phyloP scores from a whole-genome alignment of 2,797 vertebrate species.

The Aythya fuligula region DNA sequence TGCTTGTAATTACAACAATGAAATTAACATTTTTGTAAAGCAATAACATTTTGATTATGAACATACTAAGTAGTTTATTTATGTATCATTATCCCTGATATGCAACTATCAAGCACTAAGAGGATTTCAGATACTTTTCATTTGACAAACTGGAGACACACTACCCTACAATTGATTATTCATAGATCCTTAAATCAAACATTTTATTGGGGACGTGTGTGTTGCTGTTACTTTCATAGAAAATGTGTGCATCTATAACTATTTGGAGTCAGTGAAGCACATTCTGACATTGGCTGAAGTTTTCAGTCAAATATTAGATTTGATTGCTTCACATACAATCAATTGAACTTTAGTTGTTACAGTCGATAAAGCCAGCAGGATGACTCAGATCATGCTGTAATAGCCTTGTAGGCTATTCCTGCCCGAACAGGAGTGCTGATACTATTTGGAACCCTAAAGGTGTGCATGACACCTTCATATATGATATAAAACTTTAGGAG shows the following conservation, averaged over 20 bases:
- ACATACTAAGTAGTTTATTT: conserved; percentile 30
- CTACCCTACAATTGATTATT: not conserved
- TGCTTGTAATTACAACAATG: not conserved
- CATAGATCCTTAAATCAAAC: not conserved
- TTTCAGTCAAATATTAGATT: not conserved
- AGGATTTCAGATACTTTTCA: not conserved
- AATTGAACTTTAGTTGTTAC: not conserved
- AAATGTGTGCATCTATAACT: not conserved
- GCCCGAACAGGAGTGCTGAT: not conserved
- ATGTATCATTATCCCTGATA: conserved; percentile 29
- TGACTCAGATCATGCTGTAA: not conserved
- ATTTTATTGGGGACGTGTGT: not conserved
- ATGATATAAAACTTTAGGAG: not conserved
- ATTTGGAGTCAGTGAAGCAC: not conserved
- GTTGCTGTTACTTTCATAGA: not conserved
- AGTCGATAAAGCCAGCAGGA: not conserved
- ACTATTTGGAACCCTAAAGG: rapidly evolving
- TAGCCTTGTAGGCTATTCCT: not conserved
- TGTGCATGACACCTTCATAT: not conserved
- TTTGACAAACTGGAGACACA: not conserved
- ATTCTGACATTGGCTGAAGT: not conserved
- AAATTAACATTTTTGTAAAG: conserved; percentile 8
- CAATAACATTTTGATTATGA: conserved; percentile 46
- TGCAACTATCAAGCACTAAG: not conserved
- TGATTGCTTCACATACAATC: not conserved